Base-by-base conservation (phyloP, 2,113 vertebrate species). In the Colaptes auratus region DNA sequence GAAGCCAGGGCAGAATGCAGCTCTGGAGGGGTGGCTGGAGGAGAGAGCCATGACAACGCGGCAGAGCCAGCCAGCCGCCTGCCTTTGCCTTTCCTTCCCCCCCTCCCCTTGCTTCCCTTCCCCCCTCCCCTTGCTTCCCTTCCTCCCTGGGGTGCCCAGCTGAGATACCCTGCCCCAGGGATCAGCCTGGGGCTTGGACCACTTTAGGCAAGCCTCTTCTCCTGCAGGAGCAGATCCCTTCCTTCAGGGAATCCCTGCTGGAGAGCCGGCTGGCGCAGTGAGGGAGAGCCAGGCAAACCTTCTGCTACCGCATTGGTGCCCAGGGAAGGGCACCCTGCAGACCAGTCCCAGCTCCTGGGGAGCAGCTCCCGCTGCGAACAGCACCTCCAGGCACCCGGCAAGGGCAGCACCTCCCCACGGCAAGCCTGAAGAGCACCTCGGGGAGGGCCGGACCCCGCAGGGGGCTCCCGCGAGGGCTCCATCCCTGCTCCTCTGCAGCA, bases 1-100 rank as follows among this genome's bases (percentile, higher is more conserved):
- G 82, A 70, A 87, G 96, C 95, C 94, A 94, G 94, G 95, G 84
- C 94, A 75, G 61, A 89, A 96, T 82, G 96, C 94, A 94, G 95
- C 87, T 69, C 60, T 1, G 36, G 84, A 30, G 85, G 72, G 81
- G 90, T 84, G 73, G 73, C 20, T 53, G 82, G 31, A 1, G 0
- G 77, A 82, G 48, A 0, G 4, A 92, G 84, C 94, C 65, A 84
- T 84, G 90, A 77, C 48, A 90, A 93, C 82, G 2, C 42, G 0
- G 88, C 91, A 96, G 86, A 48, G 19, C 48, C 48, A 48, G 9
- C 48, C 48, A 48, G 9, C 48, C 6, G 2, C 48, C 46, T 46
- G 18, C 44, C 19, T 50, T 4, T 18, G 42, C 10, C 35, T 7
- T 80, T 24, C 42, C 42, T 42, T 42, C 42, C 15, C 42, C 15